Conservation (phyloP, 1,140 invertebrate species). For the Homarus americanus region DNA sequence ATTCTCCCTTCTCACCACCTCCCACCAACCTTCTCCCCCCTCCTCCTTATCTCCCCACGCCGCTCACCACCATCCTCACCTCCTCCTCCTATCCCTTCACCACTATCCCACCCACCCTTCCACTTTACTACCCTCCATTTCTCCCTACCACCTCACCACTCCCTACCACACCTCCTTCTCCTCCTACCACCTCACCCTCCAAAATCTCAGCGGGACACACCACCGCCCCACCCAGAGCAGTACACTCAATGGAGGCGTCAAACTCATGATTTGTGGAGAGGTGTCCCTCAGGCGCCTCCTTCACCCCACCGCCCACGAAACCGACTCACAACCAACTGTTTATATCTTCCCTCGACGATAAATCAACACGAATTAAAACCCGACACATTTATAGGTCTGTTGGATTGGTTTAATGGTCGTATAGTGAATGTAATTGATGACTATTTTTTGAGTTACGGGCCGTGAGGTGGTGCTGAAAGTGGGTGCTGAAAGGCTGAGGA, state of each 20-base stretch:
- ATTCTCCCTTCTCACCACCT: neutral
- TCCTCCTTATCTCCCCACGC: no score
- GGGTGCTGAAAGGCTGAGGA: neutral
- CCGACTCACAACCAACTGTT: slow-evolving; percentile 38
- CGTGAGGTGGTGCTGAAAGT: neutral
- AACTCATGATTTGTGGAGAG: slow-evolving; percentile 59
- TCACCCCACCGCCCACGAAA: neutral
- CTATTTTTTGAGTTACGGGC: slow-evolving; percentile 60
- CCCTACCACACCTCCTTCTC: neutral
- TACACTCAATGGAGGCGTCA: slow-evolving; percentile 53
- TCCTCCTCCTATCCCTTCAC: neutral
- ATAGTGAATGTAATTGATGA: slow-evolving; percentile 65
- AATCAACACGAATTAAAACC: slow-evolving; percentile 72
- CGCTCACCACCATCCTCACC: neutral
- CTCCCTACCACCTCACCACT: neutral
- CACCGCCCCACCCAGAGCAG: slow-evolving; percentile 24
- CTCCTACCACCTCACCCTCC: neutral
- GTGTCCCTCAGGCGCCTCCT: slow-evolving; percentile 9
- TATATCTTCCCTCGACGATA: slow-evolving; percentile 28
- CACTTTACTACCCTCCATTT: neutral
- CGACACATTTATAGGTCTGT: slow-evolving; percentile 64
- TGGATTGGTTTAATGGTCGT: slow-evolving; percentile 68
- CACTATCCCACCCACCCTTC: neutral
- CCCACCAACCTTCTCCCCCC: neutral
- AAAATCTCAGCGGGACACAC: neutral